Evolutionary conservation across 2,113 vertebrate species (phyloP), one percentile per base, ranked within the genome.

Genomic region (Cinclus cinclus): DNA sequence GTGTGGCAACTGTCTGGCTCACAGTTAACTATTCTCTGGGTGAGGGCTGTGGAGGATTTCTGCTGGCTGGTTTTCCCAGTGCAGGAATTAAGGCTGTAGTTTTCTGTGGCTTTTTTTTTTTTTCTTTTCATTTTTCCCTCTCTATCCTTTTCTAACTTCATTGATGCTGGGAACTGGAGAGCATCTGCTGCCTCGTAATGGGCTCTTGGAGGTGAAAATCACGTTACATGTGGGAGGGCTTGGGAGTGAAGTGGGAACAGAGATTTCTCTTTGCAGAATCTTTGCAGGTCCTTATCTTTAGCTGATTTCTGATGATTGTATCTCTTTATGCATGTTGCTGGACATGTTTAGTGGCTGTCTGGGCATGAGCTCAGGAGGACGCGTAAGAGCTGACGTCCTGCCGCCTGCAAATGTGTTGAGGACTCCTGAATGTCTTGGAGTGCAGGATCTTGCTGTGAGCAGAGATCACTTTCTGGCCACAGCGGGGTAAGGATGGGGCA

Each of bases 21-120:
- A 0, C 63, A 39, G 85, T 95, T 97, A 94, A 94, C 96, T 94
- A 92, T 92, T 96, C 53, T 94, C 46, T 83, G 92, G 77, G n/a
- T 13, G 80, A 77, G 68, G 13, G 60, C 70, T 88, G 15, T 11
- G 17, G 27, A 59, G n/a, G 50, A 55, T 90, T 86, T 44, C 75
- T 87, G 23, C 71, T 73, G 89, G 6, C 67, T 90, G 28, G 10
- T 75, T 83, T 69, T 55, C 63, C 19, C 35, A 52, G 53, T 10
- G 67, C 8, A 19, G 53, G 47, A 68, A 62, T 42, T 31, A 30
- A 62, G 6, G 24, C 55, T 52, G 52, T 68, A 49, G 76, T 83
- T 87, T 46, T n/a, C 53, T 18, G 6, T 47, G 3, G 65, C 27
- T 52, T 0, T 9, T 44, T 77, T 39, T 17, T 31, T 60, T 31